Percentiles rank a stretch among this genome's conserved stretches.
These are phyloP conservation scores for Epicauta chinensis DNA, from an alignment of 1,140 invertebrate genomes.

Conservation along the genomic window DNA sequence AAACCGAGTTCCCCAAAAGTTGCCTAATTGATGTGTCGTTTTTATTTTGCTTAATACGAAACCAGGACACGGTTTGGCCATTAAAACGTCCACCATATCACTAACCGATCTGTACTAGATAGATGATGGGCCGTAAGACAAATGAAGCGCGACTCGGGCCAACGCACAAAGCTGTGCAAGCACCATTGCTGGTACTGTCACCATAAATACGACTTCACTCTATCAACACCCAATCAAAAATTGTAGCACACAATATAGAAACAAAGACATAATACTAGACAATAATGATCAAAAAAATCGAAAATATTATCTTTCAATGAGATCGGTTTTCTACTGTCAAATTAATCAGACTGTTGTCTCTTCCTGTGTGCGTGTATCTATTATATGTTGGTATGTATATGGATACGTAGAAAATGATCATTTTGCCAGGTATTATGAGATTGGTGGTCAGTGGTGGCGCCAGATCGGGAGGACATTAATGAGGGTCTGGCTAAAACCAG, in stretches of 20 bases:
- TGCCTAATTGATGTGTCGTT: conserved; percentile 43
- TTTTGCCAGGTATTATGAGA: too few species aligned
- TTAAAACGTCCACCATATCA: conserved; percentile 42
- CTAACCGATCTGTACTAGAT: conserved; percentile 41
- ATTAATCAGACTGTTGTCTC: too few species aligned
- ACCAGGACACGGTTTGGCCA: conserved; percentile 41
- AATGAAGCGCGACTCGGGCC: conserved; percentile 36
- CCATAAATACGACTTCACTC: too few species aligned
- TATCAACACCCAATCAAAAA: too few species aligned
- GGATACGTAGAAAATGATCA: too few species aligned
- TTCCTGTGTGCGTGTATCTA: too few species aligned
- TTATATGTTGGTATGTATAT: too few species aligned
- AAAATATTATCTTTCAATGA: too few species aligned
- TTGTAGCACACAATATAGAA: too few species aligned
- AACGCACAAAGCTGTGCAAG: conserved; percentile 13
- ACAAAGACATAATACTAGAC: too few species aligned
- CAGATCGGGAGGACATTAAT: conserved; percentile 24
- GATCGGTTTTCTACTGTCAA: too few species aligned
- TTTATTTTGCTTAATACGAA: conserved; percentile 43
- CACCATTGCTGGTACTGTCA: conserved; percentile 1
- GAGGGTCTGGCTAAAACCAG: conserved; percentile 26
- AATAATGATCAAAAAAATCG: too few species aligned
- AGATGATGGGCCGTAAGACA: conserved; percentile 41
- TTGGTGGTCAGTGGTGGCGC: conserved; percentile 19
- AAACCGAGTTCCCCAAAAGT: conserved; percentile 36